A percentile compares a stretch with the other conserved stretches of the same genome.
Evolutionary conservation across 2,888 invertebrate genomes (phyloP).

Genomic region (Phlogophora meticulosa): DNA sequence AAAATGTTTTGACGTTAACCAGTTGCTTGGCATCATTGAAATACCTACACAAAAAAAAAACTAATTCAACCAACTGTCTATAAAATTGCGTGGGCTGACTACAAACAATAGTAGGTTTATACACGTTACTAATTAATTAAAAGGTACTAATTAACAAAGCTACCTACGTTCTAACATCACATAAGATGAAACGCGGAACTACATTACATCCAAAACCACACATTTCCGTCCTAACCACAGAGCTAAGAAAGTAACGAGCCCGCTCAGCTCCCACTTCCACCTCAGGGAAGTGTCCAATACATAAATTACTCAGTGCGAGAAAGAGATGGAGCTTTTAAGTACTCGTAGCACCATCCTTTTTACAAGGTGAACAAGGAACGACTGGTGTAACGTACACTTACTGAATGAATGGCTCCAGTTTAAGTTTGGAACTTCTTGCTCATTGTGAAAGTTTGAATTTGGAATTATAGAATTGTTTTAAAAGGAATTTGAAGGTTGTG

Average conservation of each 20-base stretch:
- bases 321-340: not conserved
- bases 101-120: not conserved
- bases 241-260: constrained; percentile 17
- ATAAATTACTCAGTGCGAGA: not conserved
- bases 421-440: constrained; percentile 31
- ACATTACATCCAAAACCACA: constrained; percentile 22
- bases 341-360: not conserved
- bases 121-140: constrained; percentile 5
- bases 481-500: constrained; percentile 21
- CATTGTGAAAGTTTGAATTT: constrained; percentile 51
- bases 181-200: constrained; percentile 7
- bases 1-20: too few relatives aligned
- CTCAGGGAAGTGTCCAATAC: constrained; percentile 7
- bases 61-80: not conserved
- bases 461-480: constrained; percentile 34
- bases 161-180: constrained; percentile 1
- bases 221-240: constrained; percentile 19
- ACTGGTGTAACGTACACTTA: constrained; percentile 35
- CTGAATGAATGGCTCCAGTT: constrained; percentile 34
- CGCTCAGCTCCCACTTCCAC: constrained; percentile 10
- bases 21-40: not conserved
- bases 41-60: not conserved
- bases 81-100: not conserved
- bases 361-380: constrained; percentile 18
- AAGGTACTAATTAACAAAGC: constrained; percentile 29